phyloP scores from a whole-genome alignment of 2,888 invertebrate species.

The Oxystoma pomonae region DNA sequence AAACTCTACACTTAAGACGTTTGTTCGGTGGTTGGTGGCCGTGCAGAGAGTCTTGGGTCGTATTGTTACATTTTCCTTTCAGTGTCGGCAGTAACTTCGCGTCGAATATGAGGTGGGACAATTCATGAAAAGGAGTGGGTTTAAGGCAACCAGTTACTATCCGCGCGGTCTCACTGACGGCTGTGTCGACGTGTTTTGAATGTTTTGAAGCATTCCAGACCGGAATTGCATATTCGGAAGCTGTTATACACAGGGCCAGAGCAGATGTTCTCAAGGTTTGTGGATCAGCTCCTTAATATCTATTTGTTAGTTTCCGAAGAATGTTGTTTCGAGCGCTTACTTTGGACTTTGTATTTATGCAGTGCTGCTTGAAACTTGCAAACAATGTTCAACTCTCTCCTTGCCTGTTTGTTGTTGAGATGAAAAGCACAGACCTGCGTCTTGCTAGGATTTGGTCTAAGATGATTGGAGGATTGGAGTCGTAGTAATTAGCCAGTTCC shows the following conservation, averaged over 20 bases:
- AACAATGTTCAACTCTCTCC: neutral
- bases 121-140: neutral
- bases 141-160: neutral
- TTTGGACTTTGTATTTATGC: neutral
- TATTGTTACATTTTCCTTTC: neutral
- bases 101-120: too few relatives aligned
- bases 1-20: neutral
- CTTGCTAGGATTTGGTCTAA: neutral
- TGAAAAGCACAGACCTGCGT: conserved; percentile 1
- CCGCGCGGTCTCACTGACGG: neutral
- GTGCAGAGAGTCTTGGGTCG: neutral
- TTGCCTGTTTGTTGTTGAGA: neutral
- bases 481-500: too few relatives aligned
- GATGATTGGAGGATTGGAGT: too few relatives aligned
- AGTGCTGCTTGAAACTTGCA: neutral
- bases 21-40: conserved; percentile 1
- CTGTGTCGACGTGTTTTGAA: too few relatives aligned
- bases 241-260: too few relatives aligned
- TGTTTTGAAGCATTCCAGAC: neutral
- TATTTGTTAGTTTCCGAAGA: neutral
- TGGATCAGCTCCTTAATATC: too few relatives aligned
- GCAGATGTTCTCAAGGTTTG: too few relatives aligned
- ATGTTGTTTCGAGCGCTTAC: neutral
- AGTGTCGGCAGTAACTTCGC: neutral
- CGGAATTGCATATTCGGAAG: too few relatives aligned